These are phyloP conservation scores for Asteroscopus sphinx DNA, from an alignment of 2,888 invertebrate genomes.

Conservation along the genomic window DNA sequence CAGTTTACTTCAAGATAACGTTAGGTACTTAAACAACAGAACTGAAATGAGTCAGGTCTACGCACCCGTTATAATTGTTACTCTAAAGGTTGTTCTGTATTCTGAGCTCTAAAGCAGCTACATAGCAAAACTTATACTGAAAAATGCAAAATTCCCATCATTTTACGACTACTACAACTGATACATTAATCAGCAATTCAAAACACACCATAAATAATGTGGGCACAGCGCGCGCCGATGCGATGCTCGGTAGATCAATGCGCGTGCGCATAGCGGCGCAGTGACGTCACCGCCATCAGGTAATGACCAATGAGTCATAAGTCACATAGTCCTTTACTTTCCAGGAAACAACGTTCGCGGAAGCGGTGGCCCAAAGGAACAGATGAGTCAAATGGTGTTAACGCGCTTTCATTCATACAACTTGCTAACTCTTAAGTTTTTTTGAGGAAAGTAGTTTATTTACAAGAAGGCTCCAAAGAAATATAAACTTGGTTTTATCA, in stretches of 20 bases:
- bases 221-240: constrained; percentile 12
- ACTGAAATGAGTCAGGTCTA: constrained; percentile 10
- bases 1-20: not conserved
- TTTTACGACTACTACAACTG: constrained; percentile 29
- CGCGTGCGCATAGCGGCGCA: constrained; percentile 71
- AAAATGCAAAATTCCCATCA: constrained; percentile 29
- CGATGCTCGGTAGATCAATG: constrained; percentile 42
- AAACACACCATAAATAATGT: constrained; percentile 50
- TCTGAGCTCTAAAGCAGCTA: not conserved
- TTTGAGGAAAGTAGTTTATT: constrained; percentile 13
- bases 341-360: constrained; percentile 59
- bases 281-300: constrained; percentile 72
- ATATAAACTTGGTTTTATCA: not conserved
- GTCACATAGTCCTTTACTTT: constrained; percentile 57
- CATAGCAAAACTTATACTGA: constrained; percentile 3
- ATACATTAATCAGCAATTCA: constrained; percentile 51
- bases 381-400: constrained; percentile 54
- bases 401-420: constrained; percentile 56
- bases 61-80: not conserved
- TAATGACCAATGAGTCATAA: constrained; percentile 48
- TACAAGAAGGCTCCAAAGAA: constrained; percentile 8
- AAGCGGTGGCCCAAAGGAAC: constrained; percentile 42
- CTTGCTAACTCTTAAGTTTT: constrained; percentile 14
- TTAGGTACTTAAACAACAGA: constrained; percentile 2
- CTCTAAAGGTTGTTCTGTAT: no score